Evolutionary conservation across 1,140 invertebrate genomes (phyloP), one percentile per base, ranked within the genome.

Genomic region (Cotesia typhae): DNA sequence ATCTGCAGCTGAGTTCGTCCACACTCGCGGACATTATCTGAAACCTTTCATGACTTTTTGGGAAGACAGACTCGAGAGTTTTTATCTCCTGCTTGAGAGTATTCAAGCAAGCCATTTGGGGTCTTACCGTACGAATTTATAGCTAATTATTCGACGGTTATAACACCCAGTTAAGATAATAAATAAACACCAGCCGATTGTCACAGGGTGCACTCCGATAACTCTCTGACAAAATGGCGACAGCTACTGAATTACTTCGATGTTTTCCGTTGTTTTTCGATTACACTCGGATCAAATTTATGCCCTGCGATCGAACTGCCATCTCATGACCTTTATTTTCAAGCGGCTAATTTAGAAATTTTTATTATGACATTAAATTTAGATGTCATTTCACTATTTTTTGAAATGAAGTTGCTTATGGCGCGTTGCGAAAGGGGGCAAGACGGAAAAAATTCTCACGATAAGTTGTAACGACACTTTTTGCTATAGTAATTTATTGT

Each of bases 11-110:
- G 79, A 99, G 90, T 89, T 99, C 98, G 88, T 99, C 97, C 80
- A 99, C 96, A 91, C 96, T 97, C 80, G 97, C 97, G 83, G 95
- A 94, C 87, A 97, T 92, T 88, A 98, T 95, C 90, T 97, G 96
- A 93, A 99, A 99, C 84, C 96, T 91, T 87, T 98, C 95, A 92
- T 99, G 96, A 85, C 92, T 93, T 90, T 96, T 97, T 67, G 95
- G 93, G 89, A 99, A 99, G 82, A 95, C 92, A 85, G 93, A 92
- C 89, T 98, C 96, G 88, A 99, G 90, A 85, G 95, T 94, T 90
- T 95, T 94, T 87, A 99, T 98, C 92, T 99, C 97, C 90, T 97
- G 94, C 89, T 98, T 98, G 80, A 99, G 90, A 79, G 94, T 96
- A 88, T 96, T 96, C 89, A 99, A 90, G 91, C 98, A 99, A 90